Evolutionary conservation across 30 jellyfish, hydroid and myxozoan species (phyloP), one percentile per base, ranked within the genome.

Genomic region (Catostylus mosaicus): DNA sequence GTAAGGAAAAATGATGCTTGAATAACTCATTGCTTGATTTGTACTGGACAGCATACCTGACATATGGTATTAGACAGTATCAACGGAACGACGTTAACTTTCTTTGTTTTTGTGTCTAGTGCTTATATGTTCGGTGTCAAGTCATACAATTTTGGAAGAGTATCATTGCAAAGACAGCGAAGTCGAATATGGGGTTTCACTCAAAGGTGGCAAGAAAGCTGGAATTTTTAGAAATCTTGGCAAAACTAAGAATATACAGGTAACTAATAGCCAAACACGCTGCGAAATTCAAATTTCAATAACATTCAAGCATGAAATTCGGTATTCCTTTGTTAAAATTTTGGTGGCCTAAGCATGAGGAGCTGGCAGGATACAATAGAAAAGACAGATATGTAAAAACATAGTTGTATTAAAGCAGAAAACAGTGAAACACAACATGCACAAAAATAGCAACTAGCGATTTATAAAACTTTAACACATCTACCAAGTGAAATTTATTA

Each of bases 181-280:
- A 27, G 95, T 92, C 3, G 97, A 86, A 46, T 92, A 92, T 73
- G 88, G 93, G 9, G 75, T 76, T 11, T 74, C 98, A 14, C 93
- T 92, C 11, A 87, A 80, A 80, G 98, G 97, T 16, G 98, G 98
- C 48, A 86, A 92, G 34, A 93, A 89, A 30, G 98, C 98, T 14
- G 98, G 98, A 4, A 40, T 92, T 5, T 92, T 92, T 71, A 92
- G 91, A 18, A 86, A 80, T 34, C 77, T 75, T 31, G 98, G 98
- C 22, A 75, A 62, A 30, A 75, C 84, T 0, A 92, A 92, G 59
- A 92, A 83, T 50, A 87, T 92, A 20, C 98, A 92, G 98, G 98
- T 82, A 77, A 16, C 60, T 51, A 2, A 66, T 12, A 14, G 33
- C 24, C 18, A 1, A 4, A n/a, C n/a, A n/a, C n/a, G n/a, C n/a